Percentiles rank a stretch among this genome's conserved stretches.
These are phyloP conservation scores for Tolmerus cingulatus DNA, from an alignment of 2,888 invertebrate genomes.

Conservation along the genomic window DNA sequence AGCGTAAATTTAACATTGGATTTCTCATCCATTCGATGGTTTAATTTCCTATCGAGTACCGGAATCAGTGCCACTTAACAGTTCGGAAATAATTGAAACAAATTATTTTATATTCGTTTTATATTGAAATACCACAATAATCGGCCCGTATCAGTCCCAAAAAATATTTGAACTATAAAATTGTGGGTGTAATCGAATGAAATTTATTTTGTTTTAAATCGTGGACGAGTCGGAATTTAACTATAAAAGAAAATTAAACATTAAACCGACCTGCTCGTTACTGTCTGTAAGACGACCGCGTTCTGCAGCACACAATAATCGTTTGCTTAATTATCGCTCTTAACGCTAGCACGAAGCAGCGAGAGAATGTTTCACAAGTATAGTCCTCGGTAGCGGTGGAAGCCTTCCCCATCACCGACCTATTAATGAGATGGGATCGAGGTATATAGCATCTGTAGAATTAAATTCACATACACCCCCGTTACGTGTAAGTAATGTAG, in stretches of 20 bases:
- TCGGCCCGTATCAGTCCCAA: background rate
- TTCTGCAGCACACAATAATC: background rate
- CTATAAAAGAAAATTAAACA: background rate
- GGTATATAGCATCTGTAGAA: conserved; percentile 12
- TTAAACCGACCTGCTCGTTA: background rate
- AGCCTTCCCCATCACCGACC: background rate
- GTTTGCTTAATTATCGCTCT: background rate
- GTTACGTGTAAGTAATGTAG: conserved; percentile 2
- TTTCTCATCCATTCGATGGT: background rate
- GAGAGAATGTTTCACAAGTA: background rate
- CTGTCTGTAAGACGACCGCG: background rate
- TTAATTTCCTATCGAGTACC: background rate
- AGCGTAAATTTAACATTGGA: background rate
- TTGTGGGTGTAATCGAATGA: background rate
- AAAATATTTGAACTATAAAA: background rate
- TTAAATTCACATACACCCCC: background rate
- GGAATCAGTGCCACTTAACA: background rate
- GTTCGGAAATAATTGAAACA: background rate
- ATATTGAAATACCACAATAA: background rate
- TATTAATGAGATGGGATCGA: conserved; percentile 23
- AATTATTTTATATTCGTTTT: background rate
- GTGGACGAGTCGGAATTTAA: background rate
- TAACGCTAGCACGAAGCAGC: background rate
- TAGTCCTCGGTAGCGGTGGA: background rate
- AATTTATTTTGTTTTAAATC: background rate